These are phyloP conservation scores for Zeus faber DNA, from an alignment of 2,113 vertebrate species.

Conservation along the genomic window DNA sequence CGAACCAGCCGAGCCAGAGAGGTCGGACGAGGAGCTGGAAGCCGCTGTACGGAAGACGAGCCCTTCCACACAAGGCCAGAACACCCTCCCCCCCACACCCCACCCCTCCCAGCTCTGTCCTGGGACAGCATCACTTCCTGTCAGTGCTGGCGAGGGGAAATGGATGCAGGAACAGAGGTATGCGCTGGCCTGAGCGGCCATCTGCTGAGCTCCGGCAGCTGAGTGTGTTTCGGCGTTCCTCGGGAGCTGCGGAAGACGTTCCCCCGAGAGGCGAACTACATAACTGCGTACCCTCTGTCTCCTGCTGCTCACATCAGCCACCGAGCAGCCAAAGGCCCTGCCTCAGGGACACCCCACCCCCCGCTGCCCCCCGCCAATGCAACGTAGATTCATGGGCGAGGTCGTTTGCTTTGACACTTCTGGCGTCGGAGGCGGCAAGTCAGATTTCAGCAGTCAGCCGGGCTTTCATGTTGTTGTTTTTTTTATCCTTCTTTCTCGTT, in stretches of 20 bases:
- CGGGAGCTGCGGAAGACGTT: conserved; percentile 39
- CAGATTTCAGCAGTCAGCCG: too few relatives aligned
- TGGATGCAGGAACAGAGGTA: conserved; percentile 30
- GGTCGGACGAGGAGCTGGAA: too few relatives aligned
- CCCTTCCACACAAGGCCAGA: conserved; percentile 21
- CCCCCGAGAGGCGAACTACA: conserved; percentile 44
- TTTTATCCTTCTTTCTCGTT: too few relatives aligned
- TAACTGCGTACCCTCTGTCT: conserved; percentile 51
- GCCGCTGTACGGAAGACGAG: too few relatives aligned
- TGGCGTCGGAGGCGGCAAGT: too few relatives aligned
- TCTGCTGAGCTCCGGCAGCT: conserved; percentile 34
- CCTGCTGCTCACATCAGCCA: conserved; percentile 45
- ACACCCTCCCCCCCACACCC: background rate
- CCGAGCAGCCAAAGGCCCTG: too few relatives aligned
- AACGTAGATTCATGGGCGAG: conserved; percentile 8
- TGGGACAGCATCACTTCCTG: conserved; percentile 44
- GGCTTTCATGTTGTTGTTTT: too few relatives aligned
- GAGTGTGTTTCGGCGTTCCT: conserved; percentile 41
- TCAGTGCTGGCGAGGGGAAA: conserved; percentile 34
- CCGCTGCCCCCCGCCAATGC: too few relatives aligned
- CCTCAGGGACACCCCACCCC: conserved; percentile 4
- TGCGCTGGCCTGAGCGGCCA: conserved; percentile 25
- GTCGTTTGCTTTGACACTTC: too few relatives aligned
- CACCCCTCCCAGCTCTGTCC: too few relatives aligned
- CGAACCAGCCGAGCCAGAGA: too few relatives aligned